phyloP scores from a whole-genome alignment of 2,797 vertebrate species.

The Crocodylus rhombifer region DNA sequence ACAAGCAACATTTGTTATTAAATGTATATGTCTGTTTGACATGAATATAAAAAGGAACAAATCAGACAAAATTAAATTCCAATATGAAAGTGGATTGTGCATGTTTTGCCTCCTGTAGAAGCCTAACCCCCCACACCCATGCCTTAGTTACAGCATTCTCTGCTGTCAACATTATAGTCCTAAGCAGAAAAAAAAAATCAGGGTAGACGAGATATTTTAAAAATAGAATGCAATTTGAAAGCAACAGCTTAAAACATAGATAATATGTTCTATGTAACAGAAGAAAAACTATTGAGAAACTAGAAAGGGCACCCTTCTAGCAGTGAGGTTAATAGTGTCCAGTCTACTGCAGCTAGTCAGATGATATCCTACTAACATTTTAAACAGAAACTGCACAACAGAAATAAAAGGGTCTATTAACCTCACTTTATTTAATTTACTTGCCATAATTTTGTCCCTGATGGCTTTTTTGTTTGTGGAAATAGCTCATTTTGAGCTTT shows the following conservation, averaged over 20 bases:
- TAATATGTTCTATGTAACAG: not conserved
- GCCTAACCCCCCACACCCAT: not conserved
- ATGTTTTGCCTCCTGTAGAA: not conserved
- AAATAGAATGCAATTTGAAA: not conserved
- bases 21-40: not conserved
- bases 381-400: not conserved
- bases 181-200: not conserved
- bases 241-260: not conserved
- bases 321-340: not conserved
- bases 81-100: not conserved
- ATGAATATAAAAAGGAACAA: fast-evolving
- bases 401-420: not conserved
- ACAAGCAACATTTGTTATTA: not conserved
- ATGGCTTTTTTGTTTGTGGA: not conserved
- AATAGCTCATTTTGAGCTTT: not conserved
- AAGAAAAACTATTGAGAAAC: not conserved
- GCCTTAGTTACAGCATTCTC: not conserved
- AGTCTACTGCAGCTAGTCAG: not conserved
- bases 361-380: not conserved
- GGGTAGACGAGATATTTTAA: not conserved
- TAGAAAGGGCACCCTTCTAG: not conserved
- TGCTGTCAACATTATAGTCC: not conserved
- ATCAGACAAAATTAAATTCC: not conserved
- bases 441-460: not conserved
- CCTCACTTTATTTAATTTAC: not conserved